These are phyloP conservation scores for Mola mola DNA, from an alignment of 2,113 vertebrate genomes.

Conservation along the genomic window DNA sequence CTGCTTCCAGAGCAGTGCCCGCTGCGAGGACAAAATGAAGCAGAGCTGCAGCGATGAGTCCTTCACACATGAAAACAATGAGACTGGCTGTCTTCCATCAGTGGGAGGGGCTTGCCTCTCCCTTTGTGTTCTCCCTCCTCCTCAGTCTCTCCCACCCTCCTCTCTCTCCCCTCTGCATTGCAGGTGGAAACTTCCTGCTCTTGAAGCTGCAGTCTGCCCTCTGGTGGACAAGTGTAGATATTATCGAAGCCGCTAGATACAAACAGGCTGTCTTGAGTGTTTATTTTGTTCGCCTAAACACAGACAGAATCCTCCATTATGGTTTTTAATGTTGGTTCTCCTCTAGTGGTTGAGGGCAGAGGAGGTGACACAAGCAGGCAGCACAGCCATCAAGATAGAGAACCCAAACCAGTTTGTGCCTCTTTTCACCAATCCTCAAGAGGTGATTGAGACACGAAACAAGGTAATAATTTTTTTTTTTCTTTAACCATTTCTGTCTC, in stretches of 20 bases:
- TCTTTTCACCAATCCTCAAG: constrained; percentile 95
- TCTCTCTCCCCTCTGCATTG: constrained; percentile 80
- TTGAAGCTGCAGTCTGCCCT: constrained; percentile 69
- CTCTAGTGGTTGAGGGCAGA: constrained; percentile 93
- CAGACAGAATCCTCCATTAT: not conserved
- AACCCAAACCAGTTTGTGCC: constrained; percentile 98
- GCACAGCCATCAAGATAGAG: constrained; percentile 93
- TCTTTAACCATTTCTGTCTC: not conserved
- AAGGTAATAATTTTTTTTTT: constrained; percentile 81
- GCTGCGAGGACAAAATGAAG: not conserved
- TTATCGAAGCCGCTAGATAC: not conserved
- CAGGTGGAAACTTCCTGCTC: constrained; percentile 65
- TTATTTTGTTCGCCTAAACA: not conserved
- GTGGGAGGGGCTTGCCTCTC: constrained; percentile 58
- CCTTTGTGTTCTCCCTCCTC: constrained; percentile 29
- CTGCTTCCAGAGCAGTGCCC: not conserved
- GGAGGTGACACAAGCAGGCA: constrained; percentile 88
- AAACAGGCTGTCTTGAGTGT: not conserved
- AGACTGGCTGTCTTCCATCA: constrained; percentile 25
- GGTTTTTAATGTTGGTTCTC: not conserved
- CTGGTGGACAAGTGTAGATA: constrained; percentile 62
- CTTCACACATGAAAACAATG: constrained; percentile 32
- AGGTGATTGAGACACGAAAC: constrained; percentile 97
- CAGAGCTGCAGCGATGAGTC: constrained; percentile 21
- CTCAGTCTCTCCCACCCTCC: constrained; percentile 45